Evolutionary conservation across 2,113 vertebrate genomes (phyloP).

Genomic region (Glaucomys volans): DNA sequence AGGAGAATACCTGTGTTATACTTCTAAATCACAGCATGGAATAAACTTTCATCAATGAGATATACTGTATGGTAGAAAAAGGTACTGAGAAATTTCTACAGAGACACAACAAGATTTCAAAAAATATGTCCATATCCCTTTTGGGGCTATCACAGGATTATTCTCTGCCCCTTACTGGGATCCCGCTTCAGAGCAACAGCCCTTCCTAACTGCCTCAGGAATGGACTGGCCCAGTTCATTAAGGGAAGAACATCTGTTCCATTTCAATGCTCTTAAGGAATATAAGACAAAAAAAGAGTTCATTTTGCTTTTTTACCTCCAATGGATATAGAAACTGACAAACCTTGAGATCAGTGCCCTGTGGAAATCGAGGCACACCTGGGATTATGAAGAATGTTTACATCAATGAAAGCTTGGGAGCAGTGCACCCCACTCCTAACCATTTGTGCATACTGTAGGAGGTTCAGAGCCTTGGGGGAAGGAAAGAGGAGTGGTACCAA

Average conservation of each 20-base stretch:
- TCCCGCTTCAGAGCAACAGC: not conserved
- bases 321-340: not conserved
- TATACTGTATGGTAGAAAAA: not conserved
- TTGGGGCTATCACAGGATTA: not conserved
- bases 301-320: not conserved
- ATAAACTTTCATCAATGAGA: not conserved
- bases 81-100: not conserved
- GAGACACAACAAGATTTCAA: not conserved
- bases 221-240: not conserved
- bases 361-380: not conserved
- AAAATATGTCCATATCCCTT: not conserved
- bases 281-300: not conserved
- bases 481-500: not conserved
- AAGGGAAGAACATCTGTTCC: not conserved
- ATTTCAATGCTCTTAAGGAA: not conserved
- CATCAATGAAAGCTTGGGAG: not conserved
- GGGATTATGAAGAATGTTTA: not conserved
- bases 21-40: not conserved
- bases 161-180: not conserved
- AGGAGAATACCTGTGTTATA: not conserved
- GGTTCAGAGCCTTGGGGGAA: no score
- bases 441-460: not conserved
- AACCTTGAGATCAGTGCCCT: not conserved
- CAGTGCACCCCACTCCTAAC: rapidly evolving
- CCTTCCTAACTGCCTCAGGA: not conserved